A percentile compares a stretch with the other conserved stretches of the same genome.
Evolutionary conservation across 2,113 vertebrate species (phyloP).

Genomic region (Chunga burmeisteri): DNA sequence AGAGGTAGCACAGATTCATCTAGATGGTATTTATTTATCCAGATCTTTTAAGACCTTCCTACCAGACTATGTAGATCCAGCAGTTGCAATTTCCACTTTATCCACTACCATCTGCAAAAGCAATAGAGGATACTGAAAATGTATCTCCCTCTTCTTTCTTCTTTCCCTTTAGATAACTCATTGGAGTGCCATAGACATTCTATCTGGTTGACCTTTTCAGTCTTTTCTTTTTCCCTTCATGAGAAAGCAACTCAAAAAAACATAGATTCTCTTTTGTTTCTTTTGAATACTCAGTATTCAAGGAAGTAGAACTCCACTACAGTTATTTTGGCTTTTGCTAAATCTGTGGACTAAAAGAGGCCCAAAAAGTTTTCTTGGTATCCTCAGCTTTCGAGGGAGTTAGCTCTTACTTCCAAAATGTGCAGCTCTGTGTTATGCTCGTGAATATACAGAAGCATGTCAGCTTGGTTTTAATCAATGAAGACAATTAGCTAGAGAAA

Average conservation of each 20-base stretch:
- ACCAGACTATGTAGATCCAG: background rate
- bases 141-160: background rate
- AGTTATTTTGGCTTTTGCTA: background rate
- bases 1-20: background rate
- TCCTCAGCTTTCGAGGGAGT: background rate
- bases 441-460: background rate
- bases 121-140: background rate
- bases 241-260: background rate
- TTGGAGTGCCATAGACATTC: background rate
- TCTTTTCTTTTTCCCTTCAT: background rate
- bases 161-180: background rate
- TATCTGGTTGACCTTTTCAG: background rate
- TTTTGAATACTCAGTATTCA: background rate
- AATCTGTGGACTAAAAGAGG: background rate
- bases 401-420: background rate
- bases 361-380: background rate
- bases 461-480: background rate
- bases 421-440: background rate
- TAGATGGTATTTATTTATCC: background rate
- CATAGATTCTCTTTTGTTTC: rapidly evolving
- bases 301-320: background rate
- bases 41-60: background rate
- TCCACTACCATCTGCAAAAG: background rate
- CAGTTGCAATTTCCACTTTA: background rate
- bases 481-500: background rate